Evolutionary conservation across 2,888 invertebrate species (phyloP).

Genomic region (Apeira syringaria): DNA sequence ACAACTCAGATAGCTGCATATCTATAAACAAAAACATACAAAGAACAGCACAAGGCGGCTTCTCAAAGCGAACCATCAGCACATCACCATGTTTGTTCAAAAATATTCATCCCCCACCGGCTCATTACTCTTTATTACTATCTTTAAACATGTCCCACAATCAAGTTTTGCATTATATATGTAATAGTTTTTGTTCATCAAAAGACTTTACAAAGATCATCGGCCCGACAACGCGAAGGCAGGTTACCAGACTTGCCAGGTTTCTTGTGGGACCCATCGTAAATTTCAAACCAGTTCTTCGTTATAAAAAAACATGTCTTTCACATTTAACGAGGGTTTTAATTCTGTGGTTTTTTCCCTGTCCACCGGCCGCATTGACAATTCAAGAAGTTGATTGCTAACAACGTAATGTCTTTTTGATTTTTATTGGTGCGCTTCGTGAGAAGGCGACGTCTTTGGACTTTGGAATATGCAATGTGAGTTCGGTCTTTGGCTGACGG

Average conservation of each 20-base stretch:
- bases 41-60: not conserved
- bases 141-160: conserved; percentile 18
- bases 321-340: conserved; percentile 10
- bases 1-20: not conserved
- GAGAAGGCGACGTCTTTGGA: not conserved
- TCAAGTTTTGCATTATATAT: conserved; percentile 22
- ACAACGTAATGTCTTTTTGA: conserved; percentile 9
- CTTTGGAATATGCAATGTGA: not conserved
- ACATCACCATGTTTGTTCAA: conserved; percentile 1
- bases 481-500: not conserved
- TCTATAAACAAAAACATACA: not conserved
- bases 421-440: conserved; percentile 13
- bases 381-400: conserved; percentile 7
- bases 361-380: conserved; percentile 7
- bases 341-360: conserved; percentile 15
- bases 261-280: conserved; percentile 14
- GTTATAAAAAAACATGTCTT: not conserved
- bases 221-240: conserved; percentile 7
- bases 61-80: conserved; percentile 1
- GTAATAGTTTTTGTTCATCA: conserved; percentile 26
- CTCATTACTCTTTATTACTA: conserved; percentile 6
- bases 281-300: conserved; percentile 18
- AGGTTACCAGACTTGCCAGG: conserved; percentile 1
- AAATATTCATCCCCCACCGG: conserved; percentile 6
- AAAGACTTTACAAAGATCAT: conserved; percentile 21